These are phyloP conservation scores for Cheilosia scutellata DNA, from an alignment of 2,888 invertebrate species.

Conservation along the genomic window DNA sequence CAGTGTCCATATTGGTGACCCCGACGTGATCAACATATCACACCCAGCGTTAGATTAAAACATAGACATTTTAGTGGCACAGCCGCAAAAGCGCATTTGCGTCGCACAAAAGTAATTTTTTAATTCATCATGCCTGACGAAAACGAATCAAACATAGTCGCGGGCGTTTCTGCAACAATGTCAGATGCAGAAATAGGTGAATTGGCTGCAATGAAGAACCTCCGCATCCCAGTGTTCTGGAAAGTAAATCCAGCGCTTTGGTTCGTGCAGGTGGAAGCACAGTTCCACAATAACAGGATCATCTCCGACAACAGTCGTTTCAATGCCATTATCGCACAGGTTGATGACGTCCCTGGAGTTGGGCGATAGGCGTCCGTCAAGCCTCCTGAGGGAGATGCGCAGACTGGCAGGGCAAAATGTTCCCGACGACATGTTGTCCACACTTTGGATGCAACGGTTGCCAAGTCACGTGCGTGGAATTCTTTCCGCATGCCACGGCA, in stretches of 20 bases:
- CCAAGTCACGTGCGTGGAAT: constrained; percentile 31
- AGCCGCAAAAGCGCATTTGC: background rate
- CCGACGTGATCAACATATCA: constrained; percentile 1
- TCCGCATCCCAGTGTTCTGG: constrained; percentile 2
- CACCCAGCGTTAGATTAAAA: background rate
- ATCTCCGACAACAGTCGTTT: too few species aligned
- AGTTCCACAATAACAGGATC: background rate
- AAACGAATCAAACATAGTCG: too few species aligned
- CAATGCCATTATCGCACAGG: background rate
- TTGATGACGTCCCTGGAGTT: constrained; percentile 26
- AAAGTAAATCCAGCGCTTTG: constrained; percentile 13
- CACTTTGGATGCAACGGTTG: constrained; percentile 32
- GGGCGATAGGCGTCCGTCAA: constrained; percentile 23
- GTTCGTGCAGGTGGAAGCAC: constrained; percentile 14
- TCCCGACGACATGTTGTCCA: constrained; percentile 32
- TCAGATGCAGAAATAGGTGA: background rate
- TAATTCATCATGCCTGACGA: background rate
- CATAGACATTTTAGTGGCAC: background rate
- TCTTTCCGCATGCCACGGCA: background rate
- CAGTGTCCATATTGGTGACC: constrained; percentile 4
- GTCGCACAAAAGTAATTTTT: background rate
- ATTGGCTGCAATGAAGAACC: background rate
- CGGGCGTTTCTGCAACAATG: too few species aligned
- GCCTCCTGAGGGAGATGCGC: constrained; percentile 22
- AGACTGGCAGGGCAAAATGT: constrained; percentile 14